Conservation (phyloP, 2,797 vertebrate genomes). For the Lagodon rhomboides region DNA sequence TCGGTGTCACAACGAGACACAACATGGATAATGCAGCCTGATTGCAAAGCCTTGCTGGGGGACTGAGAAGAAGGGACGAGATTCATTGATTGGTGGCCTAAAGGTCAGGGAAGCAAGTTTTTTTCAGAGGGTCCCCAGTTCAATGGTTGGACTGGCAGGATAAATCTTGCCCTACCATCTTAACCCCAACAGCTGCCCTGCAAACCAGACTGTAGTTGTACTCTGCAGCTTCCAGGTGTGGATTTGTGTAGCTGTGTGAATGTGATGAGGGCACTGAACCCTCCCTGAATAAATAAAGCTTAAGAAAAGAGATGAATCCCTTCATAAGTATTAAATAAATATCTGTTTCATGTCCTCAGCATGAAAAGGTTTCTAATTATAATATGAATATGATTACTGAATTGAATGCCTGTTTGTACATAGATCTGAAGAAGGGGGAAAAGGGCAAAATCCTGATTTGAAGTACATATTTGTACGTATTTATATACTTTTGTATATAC, state of each 20-base stretch:
- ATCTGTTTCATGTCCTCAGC: neutral
- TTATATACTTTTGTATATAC: neutral
- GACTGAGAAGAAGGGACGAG: neutral
- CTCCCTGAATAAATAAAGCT: too few relatives aligned
- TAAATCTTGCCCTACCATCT: too few relatives aligned
- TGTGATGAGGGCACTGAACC: too few relatives aligned
- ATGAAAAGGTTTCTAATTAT: neutral
- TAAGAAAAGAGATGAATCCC: neutral
- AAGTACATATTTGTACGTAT: neutral
- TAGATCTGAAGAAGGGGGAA: neutral
- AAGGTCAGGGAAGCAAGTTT: too few relatives aligned
- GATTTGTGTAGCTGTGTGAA: too few relatives aligned
- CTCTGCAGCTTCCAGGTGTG: too few relatives aligned
- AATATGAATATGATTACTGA: neutral
- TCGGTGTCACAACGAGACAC: neutral
- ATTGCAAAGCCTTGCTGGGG: too few relatives aligned
- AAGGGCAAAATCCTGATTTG: neutral
- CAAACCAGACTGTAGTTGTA: too few relatives aligned
- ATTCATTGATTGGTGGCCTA: neutral
- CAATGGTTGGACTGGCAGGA: too few relatives aligned
- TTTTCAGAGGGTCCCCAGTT: too few relatives aligned
- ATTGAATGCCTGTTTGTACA: neutral
- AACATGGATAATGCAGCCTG: neutral
- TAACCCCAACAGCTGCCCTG: too few relatives aligned
- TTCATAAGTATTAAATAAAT: neutral